phyloP scores from a whole-genome alignment of 2,888 invertebrate genomes.

The Sarcophaga carnaria region DNA sequence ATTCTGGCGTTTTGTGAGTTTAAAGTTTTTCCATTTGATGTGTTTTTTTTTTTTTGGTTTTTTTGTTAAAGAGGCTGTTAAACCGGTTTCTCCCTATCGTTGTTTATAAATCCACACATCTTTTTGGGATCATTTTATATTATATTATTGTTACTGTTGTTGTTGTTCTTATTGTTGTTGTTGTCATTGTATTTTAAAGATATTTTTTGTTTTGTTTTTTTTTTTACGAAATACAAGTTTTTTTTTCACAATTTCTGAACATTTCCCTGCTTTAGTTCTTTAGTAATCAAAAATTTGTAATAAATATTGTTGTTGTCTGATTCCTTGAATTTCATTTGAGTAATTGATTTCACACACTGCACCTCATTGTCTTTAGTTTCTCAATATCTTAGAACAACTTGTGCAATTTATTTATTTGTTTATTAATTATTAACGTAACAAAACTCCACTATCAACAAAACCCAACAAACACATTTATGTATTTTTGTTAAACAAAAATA shows the following conservation, averaged over 20 bases:
- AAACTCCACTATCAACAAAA: not conserved
- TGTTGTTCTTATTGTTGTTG: slow-evolving; percentile 14
- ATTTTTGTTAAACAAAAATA: not conserved
- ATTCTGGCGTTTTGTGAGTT: slow-evolving; percentile 44
- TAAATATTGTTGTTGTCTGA: not conserved
- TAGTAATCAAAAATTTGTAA: not conserved
- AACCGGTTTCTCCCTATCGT: slow-evolving; percentile 67
- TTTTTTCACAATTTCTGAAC: not conserved
- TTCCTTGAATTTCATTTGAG: not conserved
- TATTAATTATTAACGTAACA: not conserved
- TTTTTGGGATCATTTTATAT: slow-evolving; percentile 11
- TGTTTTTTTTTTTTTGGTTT: slow-evolving; percentile 21
- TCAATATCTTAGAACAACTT: not conserved
- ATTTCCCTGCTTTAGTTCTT: not conserved
- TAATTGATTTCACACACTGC: not conserved
- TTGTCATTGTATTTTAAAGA: slow-evolving; percentile 9
- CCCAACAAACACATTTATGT: not conserved
- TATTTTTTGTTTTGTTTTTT: not conserved
- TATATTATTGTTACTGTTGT: too few relatives aligned
- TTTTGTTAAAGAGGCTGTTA: slow-evolving; percentile 51
- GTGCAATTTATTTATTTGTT: slow-evolving; percentile 12
- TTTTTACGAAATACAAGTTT: not conserved
- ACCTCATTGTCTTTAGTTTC: not conserved
- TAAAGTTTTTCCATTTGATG: slow-evolving; percentile 30
- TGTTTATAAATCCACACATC: slow-evolving; percentile 57